Evolutionary conservation across 1,140 invertebrate species (phyloP).

Genomic region (Macrobrachium rosenbergii): DNA sequence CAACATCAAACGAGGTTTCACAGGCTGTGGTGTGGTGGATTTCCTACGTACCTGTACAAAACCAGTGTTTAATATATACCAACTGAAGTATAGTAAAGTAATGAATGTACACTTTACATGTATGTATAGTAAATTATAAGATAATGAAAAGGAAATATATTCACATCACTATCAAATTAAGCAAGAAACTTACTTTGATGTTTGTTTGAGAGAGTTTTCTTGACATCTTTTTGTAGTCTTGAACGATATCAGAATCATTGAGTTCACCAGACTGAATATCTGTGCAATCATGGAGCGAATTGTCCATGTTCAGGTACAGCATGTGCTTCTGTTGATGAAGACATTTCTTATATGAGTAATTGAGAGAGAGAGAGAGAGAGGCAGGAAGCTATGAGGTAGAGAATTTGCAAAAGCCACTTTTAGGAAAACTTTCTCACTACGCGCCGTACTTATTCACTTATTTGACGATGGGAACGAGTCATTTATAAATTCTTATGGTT

Average conservation of each 20-base stretch:
- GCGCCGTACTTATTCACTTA: too few relatives aligned
- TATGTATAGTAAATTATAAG: not conserved
- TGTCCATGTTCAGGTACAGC: constrained; percentile 82
- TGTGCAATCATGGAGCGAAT: constrained; percentile 83
- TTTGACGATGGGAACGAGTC: too few relatives aligned
- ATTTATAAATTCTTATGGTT: too few relatives aligned
- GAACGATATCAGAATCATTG: constrained; percentile 82
- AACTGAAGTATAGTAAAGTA: not conserved
- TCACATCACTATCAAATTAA: not conserved
- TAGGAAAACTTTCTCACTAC: too few relatives aligned
- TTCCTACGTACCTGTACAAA: constrained; percentile 56
- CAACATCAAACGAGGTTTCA: constrained; percentile 77
- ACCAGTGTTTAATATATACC: not conserved
- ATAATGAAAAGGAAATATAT: not conserved
- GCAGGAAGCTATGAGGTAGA: not conserved
- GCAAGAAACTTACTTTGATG: constrained; percentile 67
- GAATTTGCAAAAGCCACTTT: not conserved
- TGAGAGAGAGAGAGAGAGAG: constrained; percentile 55
- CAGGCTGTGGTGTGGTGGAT: constrained; percentile 72
- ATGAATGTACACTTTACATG: too few relatives aligned
- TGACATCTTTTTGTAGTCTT: constrained; percentile 83
- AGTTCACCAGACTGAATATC: constrained; percentile 79
- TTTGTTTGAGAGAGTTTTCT: constrained; percentile 71
- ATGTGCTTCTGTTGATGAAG: constrained; percentile 77
- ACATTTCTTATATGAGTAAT: too few relatives aligned